A percentile compares a stretch with the other conserved stretches of the same genome.
Evolutionary conservation across 2,888 invertebrate genomes (phyloP).

Genomic region (Mesorhabditis sp.): DNA sequence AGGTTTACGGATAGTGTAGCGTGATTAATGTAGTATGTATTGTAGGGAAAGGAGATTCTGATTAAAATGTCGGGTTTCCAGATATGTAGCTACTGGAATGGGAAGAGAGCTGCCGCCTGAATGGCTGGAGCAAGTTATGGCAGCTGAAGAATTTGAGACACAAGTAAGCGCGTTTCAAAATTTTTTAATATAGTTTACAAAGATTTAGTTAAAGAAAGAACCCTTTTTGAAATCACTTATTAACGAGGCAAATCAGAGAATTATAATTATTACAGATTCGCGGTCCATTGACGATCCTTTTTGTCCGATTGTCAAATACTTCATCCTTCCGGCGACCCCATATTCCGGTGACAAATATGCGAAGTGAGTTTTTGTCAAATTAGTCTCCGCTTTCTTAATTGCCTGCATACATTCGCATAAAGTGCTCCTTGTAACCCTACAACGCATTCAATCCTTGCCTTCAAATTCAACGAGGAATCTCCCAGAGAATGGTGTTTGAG

Average conservation of each 20-base stretch:
- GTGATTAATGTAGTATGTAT: no score
- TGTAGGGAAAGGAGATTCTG: no score
- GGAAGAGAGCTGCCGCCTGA: constrained; percentile 37
- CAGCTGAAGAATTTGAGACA: constrained; percentile 44
- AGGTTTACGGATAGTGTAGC: no score
- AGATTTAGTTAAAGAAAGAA: neutral
- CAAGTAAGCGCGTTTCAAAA: constrained; percentile 13
- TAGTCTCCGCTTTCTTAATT: no score
- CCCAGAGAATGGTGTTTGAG: no score
- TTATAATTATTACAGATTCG: constrained; percentile 22
- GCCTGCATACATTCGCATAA: no score
- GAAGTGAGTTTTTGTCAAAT: constrained; percentile 21
- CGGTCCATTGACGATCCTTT: constrained; percentile 42
- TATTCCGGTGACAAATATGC: constrained; percentile 29
- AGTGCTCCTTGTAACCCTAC: no score
- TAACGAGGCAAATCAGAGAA: no score
- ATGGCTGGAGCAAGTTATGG: constrained; percentile 44
- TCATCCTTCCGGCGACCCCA: constrained; percentile 35
- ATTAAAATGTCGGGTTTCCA: constrained; percentile 12
- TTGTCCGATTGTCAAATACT: constrained; percentile 38
- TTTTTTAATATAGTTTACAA: neutral
- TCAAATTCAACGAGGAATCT: no score
- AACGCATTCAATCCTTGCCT: no score
- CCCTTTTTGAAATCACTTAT: no score
- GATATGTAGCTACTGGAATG: constrained; percentile 35